Base-by-base conservation (phyloP, 37 sponge, comb jelly and placozoan genomes). In the Aphrocallistes beatrix region DNA sequence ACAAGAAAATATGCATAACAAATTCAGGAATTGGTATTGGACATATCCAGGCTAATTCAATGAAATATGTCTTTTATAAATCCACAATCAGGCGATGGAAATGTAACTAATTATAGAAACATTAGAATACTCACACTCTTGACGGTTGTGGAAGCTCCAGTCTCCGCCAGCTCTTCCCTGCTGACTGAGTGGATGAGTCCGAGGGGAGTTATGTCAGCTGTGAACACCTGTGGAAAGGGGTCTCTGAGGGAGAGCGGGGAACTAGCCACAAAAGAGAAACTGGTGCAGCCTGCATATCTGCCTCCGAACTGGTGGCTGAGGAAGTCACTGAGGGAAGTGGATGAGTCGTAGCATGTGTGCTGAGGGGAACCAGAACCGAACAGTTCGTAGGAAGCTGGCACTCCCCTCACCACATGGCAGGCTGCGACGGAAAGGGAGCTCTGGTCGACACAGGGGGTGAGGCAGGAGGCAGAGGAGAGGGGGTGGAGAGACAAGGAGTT, bases 271-370 rank as follows among this genome's bases (percentile, higher is more conserved):
- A 60, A 25, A 28, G 75, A 60, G 75, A 60, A 60, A 30, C 75
- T 60, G 34, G 25, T 13, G n/a, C 75, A 60, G 21, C 17, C 75
- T 6, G 32, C n/a, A 13, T 60, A 60, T 30, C 34, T 60, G n/a
- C 75, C n/a, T 30, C 75, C 75, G 75, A 60, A 60, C 34, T 60
- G 28, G n/a, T 60, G 75, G n/a, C 75, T 60, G 75, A 60, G 10
- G 32, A 60, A 3, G 75, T 60, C 75, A 60, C 34, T 60, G 21
- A 28, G 75, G 3, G 75, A 60, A 3, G 75, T 60, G 75, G 3
- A 60, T 13, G 75, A 60, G 75, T 60, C 75, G n/a, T 60, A 60
- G n/a, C 28, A 60, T 25, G 28, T 60, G n/a, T n/a, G n/a, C n/a
- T n/a, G n/a, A n/a, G n/a, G n/a, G 34, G 17, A 3, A 13, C 75